phyloP scores from a whole-genome alignment of 2,888 invertebrate genomes.

The Melieria picta region DNA sequence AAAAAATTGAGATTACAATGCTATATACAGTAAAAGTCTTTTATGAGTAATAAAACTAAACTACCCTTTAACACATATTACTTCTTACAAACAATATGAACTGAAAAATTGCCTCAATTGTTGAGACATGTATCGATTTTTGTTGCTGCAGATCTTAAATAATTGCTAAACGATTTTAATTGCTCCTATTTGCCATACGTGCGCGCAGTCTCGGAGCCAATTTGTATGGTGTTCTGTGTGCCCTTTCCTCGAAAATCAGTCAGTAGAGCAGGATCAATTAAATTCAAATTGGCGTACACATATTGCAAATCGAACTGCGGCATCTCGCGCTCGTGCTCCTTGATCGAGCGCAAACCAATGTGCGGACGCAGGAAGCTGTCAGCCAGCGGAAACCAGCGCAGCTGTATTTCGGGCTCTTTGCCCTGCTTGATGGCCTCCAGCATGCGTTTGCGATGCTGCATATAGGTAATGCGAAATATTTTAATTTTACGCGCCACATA shows the following conservation, averaged over 20 bases:
- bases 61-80: no score
- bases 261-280: slow-evolving; percentile 50
- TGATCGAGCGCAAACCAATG: slow-evolving; percentile 50
- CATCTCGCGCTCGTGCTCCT: slow-evolving; percentile 47
- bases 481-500: slow-evolving; percentile 52
- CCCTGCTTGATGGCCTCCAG: slow-evolving; percentile 45
- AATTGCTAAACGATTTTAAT: no score
- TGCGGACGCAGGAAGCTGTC: slow-evolving; percentile 52
- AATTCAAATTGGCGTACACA: slow-evolving; percentile 50
- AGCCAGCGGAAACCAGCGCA: slow-evolving; percentile 52
- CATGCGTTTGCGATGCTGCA: slow-evolving; percentile 52
- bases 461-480: slow-evolving; percentile 54
- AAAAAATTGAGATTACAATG: neutral
- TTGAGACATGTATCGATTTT: no score
- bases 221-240: no score
- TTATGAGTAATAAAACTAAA: no score
- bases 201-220: no score
- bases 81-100: no score
- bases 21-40: no score
- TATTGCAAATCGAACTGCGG: slow-evolving; percentile 51
- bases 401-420: slow-evolving; percentile 46
- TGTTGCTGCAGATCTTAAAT: no score
- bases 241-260: slow-evolving; percentile 41
- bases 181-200: no score
- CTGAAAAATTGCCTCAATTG: no score